Evolutionary conservation across 1,140 invertebrate species (phyloP).

Genomic region (Mya arenaria): DNA sequence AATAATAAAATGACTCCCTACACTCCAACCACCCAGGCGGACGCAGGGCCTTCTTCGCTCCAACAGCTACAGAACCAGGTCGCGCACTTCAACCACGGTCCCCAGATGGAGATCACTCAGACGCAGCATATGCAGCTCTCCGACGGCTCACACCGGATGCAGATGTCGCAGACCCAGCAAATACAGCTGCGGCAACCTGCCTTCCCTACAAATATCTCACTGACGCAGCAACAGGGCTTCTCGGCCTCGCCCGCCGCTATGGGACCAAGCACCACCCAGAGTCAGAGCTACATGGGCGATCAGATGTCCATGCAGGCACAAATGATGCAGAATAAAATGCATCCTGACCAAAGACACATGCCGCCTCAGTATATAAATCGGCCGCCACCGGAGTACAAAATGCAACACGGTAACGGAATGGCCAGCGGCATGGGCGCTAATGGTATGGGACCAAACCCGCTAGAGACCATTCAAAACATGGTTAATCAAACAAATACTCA

Average conservation of each 20-base stretch:
- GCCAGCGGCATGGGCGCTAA: conserved; percentile 37
- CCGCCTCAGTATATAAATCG: conserved; percentile 74
- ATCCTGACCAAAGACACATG: conserved; percentile 66
- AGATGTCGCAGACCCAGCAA: conserved; percentile 93
- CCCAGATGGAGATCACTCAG: conserved; percentile 77
- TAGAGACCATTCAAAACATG: conserved; percentile 81
- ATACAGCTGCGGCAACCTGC: conserved; percentile 88
- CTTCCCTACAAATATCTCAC: conserved; percentile 84
- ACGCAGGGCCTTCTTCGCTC: conserved; percentile 70
- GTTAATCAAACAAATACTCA: conserved; percentile 71
- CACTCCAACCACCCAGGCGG: conserved; percentile 54
- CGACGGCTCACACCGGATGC: conserved; percentile 82
- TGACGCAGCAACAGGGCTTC: conserved; percentile 87
- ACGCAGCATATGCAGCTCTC: conserved; percentile 77
- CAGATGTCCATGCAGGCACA: conserved; percentile 72
- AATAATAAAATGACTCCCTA: conserved; percentile 77
- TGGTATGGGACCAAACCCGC: conserved; percentile 67
- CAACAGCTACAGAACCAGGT: conserved; percentile 81
- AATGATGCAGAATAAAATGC: conserved; percentile 63
- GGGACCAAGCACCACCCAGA: conserved; percentile 59
- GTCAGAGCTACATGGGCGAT: conserved; percentile 64
- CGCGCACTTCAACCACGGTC: conserved; percentile 73
- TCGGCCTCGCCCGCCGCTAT: conserved; percentile 74
- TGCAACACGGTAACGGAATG: conserved; percentile 64
- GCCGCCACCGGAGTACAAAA: conserved; percentile 78